A percentile compares a stretch with the other conserved stretches of the same genome.
phyloP scores from a whole-genome alignment of 2,113 vertebrate genomes.

The Poeciliopsis retropinna region DNA sequence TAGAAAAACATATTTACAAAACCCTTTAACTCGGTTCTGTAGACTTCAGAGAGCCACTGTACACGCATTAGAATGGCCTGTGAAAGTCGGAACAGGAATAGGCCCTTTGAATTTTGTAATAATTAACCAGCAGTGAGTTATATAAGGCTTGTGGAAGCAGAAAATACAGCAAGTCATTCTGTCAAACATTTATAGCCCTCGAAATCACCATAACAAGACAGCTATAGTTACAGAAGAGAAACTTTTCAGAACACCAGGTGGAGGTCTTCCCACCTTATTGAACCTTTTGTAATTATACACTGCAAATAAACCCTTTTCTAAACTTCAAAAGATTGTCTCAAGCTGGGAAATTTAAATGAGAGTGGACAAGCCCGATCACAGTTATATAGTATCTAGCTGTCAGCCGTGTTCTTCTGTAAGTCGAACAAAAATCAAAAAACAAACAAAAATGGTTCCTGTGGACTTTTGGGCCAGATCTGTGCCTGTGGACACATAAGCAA shows the following conservation, averaged over 20 bases:
- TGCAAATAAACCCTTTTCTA: constrained; percentile 29
- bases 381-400: constrained; percentile 15
- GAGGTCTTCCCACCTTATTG: constrained; percentile 1
- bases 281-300: constrained; percentile 15
- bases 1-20: too few species aligned
- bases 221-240: not conserved
- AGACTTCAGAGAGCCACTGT: not conserved
- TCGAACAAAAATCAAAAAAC: not conserved
- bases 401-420: constrained; percentile 31
- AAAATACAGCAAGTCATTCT: constrained; percentile 17
- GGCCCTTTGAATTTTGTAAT: constrained; percentile 10
- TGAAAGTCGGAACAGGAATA: not conserved
- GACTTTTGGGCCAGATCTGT: constrained; percentile 8
- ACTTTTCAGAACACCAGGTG: constrained; percentile 1
- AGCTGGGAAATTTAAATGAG: constrained; percentile 12
- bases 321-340: constrained; percentile 29
- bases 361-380: constrained; percentile 14
- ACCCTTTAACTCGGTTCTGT: too few species aligned
- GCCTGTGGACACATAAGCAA: constrained; percentile 18
- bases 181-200: constrained; percentile 49
- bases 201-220: constrained; percentile 21
- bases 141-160: not conserved
- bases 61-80: not conserved
- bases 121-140: constrained; percentile 30
- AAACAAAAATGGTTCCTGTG: constrained; percentile 27